Conservation (phyloP, 1,140 invertebrate genomes). For the Ips typographus region DNA sequence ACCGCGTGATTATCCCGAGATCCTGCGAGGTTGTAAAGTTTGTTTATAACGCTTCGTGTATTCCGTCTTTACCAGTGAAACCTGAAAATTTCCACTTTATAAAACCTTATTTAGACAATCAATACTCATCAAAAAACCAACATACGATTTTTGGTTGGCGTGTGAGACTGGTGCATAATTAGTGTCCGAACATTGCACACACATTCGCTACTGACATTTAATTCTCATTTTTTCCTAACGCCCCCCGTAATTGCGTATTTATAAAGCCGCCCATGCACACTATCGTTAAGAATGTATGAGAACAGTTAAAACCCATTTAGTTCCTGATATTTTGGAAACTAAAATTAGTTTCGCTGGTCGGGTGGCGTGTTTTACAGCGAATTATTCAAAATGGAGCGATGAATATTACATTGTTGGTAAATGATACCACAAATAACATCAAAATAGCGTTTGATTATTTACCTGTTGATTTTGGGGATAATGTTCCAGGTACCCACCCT, state of each 20-base stretch:
- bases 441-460: conserved; percentile 11
- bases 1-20: conserved; percentile 48
- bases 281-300: conserved; percentile 12
- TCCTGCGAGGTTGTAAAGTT: conserved; percentile 27
- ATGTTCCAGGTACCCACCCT: conserved; percentile 2
- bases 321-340: conserved; percentile 6
- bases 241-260: too few relatives aligned
- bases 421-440: conserved; percentile 12
- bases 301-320: conserved; percentile 16
- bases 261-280: too few relatives aligned
- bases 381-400: conserved; percentile 8
- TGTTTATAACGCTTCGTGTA: conserved; percentile 19
- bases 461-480: neutral
- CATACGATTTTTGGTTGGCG: too few relatives aligned
- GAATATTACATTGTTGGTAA: conserved; percentile 10
- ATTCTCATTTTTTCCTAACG: too few relatives aligned
- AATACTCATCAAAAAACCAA: too few relatives aligned
- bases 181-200: too few relatives aligned
- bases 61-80: too few relatives aligned
- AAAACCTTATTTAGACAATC: too few relatives aligned
- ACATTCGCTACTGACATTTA: too few relatives aligned
- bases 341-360: neutral
- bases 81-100: too few relatives aligned
- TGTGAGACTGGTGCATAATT: too few relatives aligned
- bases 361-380: conserved; percentile 14